A percentile compares a stretch with the other conserved stretches of the same genome.
These are phyloP conservation scores for Oostethus manadensis DNA, from an alignment of 2,113 vertebrate genomes.

Conservation along the genomic window DNA sequence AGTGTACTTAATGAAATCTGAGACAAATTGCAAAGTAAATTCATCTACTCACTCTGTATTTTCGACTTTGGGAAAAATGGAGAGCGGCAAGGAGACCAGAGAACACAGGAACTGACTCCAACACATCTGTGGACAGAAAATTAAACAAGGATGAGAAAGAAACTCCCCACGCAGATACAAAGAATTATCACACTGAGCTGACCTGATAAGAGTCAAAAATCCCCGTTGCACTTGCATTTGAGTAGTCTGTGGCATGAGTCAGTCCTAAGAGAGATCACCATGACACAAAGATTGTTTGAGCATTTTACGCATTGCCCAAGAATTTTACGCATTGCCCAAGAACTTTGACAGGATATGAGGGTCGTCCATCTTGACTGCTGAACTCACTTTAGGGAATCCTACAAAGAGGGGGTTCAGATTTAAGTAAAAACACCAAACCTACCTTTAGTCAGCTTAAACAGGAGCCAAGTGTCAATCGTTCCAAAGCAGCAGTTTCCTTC, in stretches of 20 bases:
- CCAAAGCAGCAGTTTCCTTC: slow-evolving; percentile 90
- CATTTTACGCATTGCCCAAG: slow-evolving; percentile 9
- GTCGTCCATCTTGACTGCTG: not conserved
- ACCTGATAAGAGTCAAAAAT: slow-evolving; percentile 90
- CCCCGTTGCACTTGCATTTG: slow-evolving; percentile 90
- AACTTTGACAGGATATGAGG: slow-evolving; percentile 1
- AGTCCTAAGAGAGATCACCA: slow-evolving; percentile 69
- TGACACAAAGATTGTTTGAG: slow-evolving; percentile 1
- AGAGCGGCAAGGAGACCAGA: slow-evolving; percentile 83
- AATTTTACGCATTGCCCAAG: slow-evolving; percentile 20
- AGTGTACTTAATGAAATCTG: not conserved
- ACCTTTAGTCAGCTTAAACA: slow-evolving; percentile 91
- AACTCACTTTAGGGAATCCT: not conserved
- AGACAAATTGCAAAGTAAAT: not conserved
- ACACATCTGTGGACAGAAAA: slow-evolving; percentile 76
- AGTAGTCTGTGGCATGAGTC: slow-evolving; percentile 90
- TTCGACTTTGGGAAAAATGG: slow-evolving; percentile 83
- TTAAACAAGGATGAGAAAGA: slow-evolving; percentile 6
- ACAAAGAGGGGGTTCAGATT: not conserved
- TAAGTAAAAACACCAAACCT: not conserved
- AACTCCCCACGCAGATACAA: not conserved
- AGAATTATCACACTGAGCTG: no score
- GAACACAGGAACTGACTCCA: slow-evolving; percentile 81
- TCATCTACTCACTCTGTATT: slow-evolving; percentile 81
- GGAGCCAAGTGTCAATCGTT: slow-evolving; percentile 90